Conservation (phyloP, 2,888 invertebrate species). For the Drosophila falleni region DNA sequence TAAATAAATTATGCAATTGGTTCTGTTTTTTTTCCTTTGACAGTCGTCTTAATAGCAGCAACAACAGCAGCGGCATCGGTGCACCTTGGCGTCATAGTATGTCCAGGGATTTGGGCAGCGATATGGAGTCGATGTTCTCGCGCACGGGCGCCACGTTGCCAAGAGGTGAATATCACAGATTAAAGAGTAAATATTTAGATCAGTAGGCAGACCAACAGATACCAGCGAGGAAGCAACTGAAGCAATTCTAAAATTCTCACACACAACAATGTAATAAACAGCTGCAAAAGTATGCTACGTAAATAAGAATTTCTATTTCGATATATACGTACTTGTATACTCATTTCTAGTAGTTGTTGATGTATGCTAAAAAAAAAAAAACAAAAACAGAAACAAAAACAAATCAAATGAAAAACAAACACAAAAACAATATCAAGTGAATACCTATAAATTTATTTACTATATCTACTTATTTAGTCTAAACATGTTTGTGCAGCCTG, state of each 20-base stretch:
- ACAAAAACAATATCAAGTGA: slow-evolving; percentile 38
- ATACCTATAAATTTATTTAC: slow-evolving; percentile 23
- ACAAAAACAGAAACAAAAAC: slow-evolving; percentile 19
- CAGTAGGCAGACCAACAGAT: slow-evolving; percentile 67
- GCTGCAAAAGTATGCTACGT: slow-evolving; percentile 68
- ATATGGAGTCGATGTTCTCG: slow-evolving; percentile 91
- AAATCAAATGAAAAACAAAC: slow-evolving; percentile 3
- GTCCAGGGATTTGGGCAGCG: slow-evolving; percentile 89
- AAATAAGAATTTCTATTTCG: slow-evolving; percentile 66
- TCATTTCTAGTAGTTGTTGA: slow-evolving; percentile 72
- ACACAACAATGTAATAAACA: slow-evolving; percentile 19
- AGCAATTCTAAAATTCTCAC: slow-evolving; percentile 16
- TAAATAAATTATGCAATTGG: background rate
- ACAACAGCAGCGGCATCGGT: slow-evolving; percentile 75
- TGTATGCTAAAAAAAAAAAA: slow-evolving; percentile 68
- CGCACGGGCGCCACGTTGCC: slow-evolving; percentile 88
- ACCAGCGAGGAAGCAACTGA: slow-evolving; percentile 31
- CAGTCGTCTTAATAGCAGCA: slow-evolving; percentile 82
- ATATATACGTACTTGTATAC: slow-evolving; percentile 54
- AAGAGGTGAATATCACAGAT: slow-evolving; percentile 88
- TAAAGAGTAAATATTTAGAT: slow-evolving; percentile 86
- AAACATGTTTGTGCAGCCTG: slow-evolving; percentile 61
- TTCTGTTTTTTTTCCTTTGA: slow-evolving; percentile 35
- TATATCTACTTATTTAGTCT: slow-evolving; percentile 55
- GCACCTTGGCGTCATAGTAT: slow-evolving; percentile 88